A percentile compares a stretch with the other conserved stretches of the same genome.
These are phyloP conservation scores for Argyresthia goedartella DNA, from an alignment of 2,888 invertebrate species.

Conservation along the genomic window DNA sequence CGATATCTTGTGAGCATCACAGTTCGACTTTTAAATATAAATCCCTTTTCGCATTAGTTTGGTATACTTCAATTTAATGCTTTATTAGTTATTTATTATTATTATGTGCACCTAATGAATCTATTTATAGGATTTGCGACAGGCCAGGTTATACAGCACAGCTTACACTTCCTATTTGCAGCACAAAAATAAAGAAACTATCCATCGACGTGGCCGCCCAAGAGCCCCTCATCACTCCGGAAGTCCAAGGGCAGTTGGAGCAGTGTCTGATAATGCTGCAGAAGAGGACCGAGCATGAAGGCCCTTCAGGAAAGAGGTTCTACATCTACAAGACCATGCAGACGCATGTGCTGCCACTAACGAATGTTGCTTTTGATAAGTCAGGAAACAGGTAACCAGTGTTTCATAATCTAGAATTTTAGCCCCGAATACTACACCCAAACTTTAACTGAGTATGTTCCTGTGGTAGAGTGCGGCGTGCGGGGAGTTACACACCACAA, in stretches of 20 bases:
- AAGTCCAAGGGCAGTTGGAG: conserved; percentile 68
- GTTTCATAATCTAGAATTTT: background rate
- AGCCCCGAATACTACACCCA: too few relatives aligned
- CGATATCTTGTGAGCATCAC: too few relatives aligned
- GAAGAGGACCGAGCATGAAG: conserved; percentile 72
- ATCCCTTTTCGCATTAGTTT: too few relatives aligned
- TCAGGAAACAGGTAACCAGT: conserved; percentile 68
- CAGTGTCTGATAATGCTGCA: conserved; percentile 74
- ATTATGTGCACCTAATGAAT: too few relatives aligned
- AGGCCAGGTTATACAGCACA: too few relatives aligned
- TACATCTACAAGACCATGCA: conserved; percentile 75
- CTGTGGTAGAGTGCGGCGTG: too few relatives aligned
- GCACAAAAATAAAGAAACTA: conserved; percentile 68
- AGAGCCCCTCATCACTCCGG: conserved; percentile 70
- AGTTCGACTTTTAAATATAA: too few relatives aligned
- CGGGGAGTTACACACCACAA: too few relatives aligned
- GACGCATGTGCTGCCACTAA: conserved; percentile 78
- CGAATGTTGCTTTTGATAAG: conserved; percentile 80
- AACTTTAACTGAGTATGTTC: too few relatives aligned
- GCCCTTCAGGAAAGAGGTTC: conserved; percentile 72
- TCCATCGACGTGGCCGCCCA: conserved; percentile 56
- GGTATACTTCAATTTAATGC: too few relatives aligned
- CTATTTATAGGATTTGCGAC: too few relatives aligned
- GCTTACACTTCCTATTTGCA: conserved; percentile 19
- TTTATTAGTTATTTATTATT: too few relatives aligned